Conservation (phyloP, 2,113 vertebrate genomes). For the Catharus minimus region DNA sequence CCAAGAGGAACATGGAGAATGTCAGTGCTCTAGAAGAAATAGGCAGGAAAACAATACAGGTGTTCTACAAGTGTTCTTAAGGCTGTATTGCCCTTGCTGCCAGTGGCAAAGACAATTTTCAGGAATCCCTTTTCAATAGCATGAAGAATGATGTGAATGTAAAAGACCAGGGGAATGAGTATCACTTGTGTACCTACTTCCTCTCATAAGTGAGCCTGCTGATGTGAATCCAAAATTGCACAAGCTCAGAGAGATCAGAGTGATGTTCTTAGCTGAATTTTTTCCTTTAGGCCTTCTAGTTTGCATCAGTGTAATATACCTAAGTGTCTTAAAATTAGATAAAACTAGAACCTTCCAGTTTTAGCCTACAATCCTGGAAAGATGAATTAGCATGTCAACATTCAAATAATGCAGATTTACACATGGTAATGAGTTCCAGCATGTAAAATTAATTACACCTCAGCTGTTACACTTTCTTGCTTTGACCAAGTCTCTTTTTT, state of each 20-base stretch:
- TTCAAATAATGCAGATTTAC: neutral
- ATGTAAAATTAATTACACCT: neutral
- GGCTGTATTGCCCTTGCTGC: neutral
- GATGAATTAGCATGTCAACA: neutral
- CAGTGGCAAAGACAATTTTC: neutral
- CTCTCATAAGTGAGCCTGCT: neutral
- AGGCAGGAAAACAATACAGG: neutral
- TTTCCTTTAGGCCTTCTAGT: neutral
- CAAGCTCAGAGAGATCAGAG: neutral
- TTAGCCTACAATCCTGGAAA: neutral
- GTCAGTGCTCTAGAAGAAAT: neutral
- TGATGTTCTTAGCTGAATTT: neutral
- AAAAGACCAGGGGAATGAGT: neutral
- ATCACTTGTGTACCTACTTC: neutral
- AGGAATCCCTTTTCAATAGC: neutral
- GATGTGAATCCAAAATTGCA: neutral
- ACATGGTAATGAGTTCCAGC: neutral
- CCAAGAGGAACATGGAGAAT: neutral
- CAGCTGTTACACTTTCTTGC: neutral
- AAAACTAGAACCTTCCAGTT: neutral
- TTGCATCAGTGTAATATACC: neutral
- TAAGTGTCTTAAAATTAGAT: neutral
- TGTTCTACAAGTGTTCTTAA: neutral
- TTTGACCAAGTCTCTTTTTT: neutral
- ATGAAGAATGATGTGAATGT: neutral